A percentile compares a stretch with the other conserved stretches of the same genome.
phyloP scores from a whole-genome alignment of 2,113 vertebrate genomes.

The Eira barbara region DNA sequence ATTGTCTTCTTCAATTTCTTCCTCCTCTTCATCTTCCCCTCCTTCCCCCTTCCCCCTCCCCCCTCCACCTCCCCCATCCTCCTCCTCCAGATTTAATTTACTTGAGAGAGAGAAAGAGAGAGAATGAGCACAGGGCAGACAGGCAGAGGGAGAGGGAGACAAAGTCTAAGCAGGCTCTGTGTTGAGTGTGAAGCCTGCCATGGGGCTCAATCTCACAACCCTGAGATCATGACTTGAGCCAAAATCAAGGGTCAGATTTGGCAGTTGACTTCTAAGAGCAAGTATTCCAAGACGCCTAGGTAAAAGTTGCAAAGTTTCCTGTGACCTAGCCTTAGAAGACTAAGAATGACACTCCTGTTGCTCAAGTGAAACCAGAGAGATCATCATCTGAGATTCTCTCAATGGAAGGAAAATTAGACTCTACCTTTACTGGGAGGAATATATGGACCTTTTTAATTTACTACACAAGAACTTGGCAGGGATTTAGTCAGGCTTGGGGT shows the following conservation, averaged over 20 bases:
- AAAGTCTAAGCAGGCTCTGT: background rate
- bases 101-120: background rate
- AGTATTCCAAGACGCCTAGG: background rate
- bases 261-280: background rate
- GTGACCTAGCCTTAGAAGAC: background rate
- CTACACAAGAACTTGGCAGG: background rate
- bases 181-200: background rate
- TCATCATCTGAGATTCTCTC: background rate
- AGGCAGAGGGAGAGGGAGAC: background rate
- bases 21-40: no score
- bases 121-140: background rate
- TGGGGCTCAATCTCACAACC: background rate
- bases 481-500: background rate
- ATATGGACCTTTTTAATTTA: background rate
- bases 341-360: background rate
- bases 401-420: background rate
- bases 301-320: background rate
- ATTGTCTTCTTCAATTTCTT: no score
- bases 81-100: no score
- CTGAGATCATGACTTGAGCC: background rate
- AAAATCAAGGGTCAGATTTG: background rate
- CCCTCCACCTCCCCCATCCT: accelerated
- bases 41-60: accelerated
- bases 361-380: background rate
- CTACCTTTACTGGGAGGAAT: background rate